Base-by-base conservation (phyloP, 1,140 invertebrate species). In the Muscidifurax raptorellus region DNA sequence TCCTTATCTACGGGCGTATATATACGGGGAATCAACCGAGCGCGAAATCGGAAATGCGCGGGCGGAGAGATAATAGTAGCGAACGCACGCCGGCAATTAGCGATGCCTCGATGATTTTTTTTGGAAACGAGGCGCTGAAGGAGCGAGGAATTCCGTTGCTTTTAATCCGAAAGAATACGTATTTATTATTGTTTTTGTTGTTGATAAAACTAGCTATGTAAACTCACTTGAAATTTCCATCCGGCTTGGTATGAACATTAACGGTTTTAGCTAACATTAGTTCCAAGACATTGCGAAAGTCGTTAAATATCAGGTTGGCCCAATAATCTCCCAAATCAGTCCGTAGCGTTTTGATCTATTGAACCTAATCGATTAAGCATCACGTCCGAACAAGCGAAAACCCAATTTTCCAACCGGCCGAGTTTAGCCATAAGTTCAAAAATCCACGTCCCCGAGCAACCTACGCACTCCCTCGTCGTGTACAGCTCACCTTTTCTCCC, bases 31-130 rank as follows among this genome's bases (percentile, higher is more conserved):
- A 22, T 25, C 72, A 44, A 67, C 79, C 40, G 27, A 80, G 67
- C 74, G 74, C 22, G 27, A 80, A 76, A 71, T 76, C 85, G 80
- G 66, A 80, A 80, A 76, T 81, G 80, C 78, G 69, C 79, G 72
- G 79, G 74, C 72, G 28, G 72, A 81, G 18, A 66, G 72, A 81
- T 85, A 78, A 32, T 18, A n/a, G 71, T 30, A 78, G 67, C 44
- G 40, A 47, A 75, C 40, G 76, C 22, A 44, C 52, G 78, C 30
- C 52, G 22, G 18, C 64, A 44, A 85, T 85, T 80, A 80, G 75
- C 80, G n/a, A 78, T 71, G 69, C 75, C 30, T 18, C 40, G 75
- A 13, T 75, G 74, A 74, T 59, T 67, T 3, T n/a, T 64, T 69
- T 69, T 59, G 22, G 3, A 40, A 40, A 0, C 36, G 36, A 40